Conservation (phyloP, 2,888 invertebrate genomes). For the Notodonta dromedarius region DNA sequence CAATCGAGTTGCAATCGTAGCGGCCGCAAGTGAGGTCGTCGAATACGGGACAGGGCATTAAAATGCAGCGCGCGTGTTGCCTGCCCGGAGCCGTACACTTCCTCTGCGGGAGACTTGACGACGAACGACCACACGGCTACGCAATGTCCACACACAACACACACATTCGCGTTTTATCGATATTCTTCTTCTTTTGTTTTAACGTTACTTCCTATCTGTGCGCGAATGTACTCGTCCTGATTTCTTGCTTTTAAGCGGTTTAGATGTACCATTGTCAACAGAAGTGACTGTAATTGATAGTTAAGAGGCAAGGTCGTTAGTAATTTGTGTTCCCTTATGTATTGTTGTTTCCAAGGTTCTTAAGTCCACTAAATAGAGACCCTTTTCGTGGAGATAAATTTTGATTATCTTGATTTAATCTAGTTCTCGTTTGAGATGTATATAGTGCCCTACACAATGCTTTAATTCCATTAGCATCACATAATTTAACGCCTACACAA, state of each 20-base stretch:
- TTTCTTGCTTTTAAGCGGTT: background rate
- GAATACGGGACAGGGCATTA: slow-evolving; percentile 56
- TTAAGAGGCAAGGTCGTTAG: background rate
- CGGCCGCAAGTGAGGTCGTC: slow-evolving; percentile 33
- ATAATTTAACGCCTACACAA: background rate
- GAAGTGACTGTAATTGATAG: slow-evolving; percentile 1
- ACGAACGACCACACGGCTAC: slow-evolving; percentile 47
- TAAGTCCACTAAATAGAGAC: background rate
- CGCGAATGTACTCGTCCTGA: background rate
- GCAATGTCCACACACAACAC: slow-evolving; percentile 44
- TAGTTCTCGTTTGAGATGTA: slow-evolving; percentile 1
- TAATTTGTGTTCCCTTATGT: background rate
- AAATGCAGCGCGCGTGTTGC: slow-evolving; percentile 60
- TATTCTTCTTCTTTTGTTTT: slow-evolving; percentile 19
- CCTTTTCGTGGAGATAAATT: background rate
- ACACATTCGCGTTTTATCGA: slow-evolving; percentile 1
- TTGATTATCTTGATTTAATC: background rate
- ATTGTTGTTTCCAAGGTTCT: background rate
- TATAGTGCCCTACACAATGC: background rate
- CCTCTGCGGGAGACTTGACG: slow-evolving; percentile 32
- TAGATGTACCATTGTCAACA: background rate
- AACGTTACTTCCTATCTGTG: slow-evolving; percentile 2
- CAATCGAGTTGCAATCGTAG: slow-evolving; percentile 39
- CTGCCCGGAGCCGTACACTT: slow-evolving; percentile 44
- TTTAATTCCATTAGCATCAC: background rate